Conservation (phyloP, 1,140 invertebrate species). For the Himalopsyche phryganea region DNA sequence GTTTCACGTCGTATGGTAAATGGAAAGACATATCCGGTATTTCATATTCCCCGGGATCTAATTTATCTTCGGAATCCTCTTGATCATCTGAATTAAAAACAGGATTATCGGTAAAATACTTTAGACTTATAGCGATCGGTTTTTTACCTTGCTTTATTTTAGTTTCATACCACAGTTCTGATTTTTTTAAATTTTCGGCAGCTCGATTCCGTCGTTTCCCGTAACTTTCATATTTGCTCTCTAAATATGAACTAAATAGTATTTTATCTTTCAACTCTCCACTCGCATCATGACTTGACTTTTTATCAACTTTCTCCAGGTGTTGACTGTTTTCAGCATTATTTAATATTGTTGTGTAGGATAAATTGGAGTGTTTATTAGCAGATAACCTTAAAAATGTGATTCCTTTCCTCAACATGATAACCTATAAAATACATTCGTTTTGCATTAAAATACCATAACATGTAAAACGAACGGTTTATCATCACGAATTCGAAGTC, state of each 20-base stretch:
- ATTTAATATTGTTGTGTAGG: no score
- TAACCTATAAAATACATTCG: no score
- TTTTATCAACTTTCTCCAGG: no score
- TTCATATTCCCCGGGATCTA: conserved; percentile 28
- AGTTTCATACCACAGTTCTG: conserved; percentile 34
- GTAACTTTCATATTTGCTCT: conserved; percentile 40
- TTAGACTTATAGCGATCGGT: conserved; percentile 40
- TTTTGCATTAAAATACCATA: no score
- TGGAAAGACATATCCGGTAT: conserved; percentile 32
- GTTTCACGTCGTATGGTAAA: conserved; percentile 38
- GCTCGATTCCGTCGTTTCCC: conserved; percentile 47
- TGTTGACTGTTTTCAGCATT: no score
- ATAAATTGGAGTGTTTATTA: no score
- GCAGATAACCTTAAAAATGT: no score
- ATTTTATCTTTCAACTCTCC: conserved; percentile 40
- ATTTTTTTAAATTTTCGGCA: conserved; percentile 40
- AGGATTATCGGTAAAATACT: conserved; percentile 38
- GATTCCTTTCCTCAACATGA: no score
- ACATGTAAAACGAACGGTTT: no score
- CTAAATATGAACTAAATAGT: conserved; percentile 43
- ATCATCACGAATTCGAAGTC: no score
- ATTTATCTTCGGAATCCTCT: conserved; percentile 36
- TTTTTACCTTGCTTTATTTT: conserved; percentile 35
- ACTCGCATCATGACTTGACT: conserved; percentile 5
- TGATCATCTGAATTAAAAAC: conserved; percentile 23